A percentile compares a stretch with the other conserved stretches of the same genome.
phyloP scores from a whole-genome alignment of 2,113 vertebrate genomes.

The Siphamia tubifer region DNA sequence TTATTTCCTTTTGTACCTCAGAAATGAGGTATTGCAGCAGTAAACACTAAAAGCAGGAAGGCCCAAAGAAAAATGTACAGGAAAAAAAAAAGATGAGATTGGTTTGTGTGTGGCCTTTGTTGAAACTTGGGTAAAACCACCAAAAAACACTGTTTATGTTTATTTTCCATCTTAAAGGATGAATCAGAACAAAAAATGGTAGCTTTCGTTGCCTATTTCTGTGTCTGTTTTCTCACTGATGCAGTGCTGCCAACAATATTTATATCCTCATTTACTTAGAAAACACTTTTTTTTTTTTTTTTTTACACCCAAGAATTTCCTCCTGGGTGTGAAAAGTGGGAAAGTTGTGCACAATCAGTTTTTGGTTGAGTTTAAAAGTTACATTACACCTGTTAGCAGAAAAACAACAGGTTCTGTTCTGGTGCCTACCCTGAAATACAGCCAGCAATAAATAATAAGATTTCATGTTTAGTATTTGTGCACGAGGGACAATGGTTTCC shows the following conservation, averaged over 20 bases:
- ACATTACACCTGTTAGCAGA: slow-evolving; percentile 59
- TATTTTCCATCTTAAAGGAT: slow-evolving; percentile 27
- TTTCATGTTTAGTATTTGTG: slow-evolving; percentile 68
- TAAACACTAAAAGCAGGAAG: slow-evolving; percentile 50
- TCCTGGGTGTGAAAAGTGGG: slow-evolving; percentile 13
- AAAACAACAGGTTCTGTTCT: slow-evolving; percentile 59
- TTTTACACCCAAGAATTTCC: slow-evolving; percentile 10
- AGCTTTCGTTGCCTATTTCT: slow-evolving; percentile 10
- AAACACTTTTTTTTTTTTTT: no score
- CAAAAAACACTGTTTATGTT: slow-evolving; percentile 38
- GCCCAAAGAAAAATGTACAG: slow-evolving; percentile 18
- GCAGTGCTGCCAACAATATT: slow-evolving; percentile 25
- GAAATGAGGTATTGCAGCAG: slow-evolving; percentile 47
- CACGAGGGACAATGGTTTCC: slow-evolving; percentile 60
- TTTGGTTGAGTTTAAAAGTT: slow-evolving; percentile 34
- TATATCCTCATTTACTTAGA: slow-evolving; percentile 49
- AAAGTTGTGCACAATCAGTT: slow-evolving; percentile 54
- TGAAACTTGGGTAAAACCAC: slow-evolving; percentile 15
- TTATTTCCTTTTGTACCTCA: slow-evolving; percentile 37
- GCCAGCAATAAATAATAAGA: slow-evolving; percentile 69
- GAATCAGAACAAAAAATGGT: neutral
- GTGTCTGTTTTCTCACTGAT: neutral
- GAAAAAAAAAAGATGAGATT: slow-evolving; percentile 44
- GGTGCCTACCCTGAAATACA: slow-evolving; percentile 36
- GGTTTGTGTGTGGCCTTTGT: slow-evolving; percentile 37